Percentiles rank a stretch among this genome's conserved stretches.
These are phyloP conservation scores for Botia kubotai DNA, from an alignment of 2,797 vertebrate genomes.

Conservation along the genomic window DNA sequence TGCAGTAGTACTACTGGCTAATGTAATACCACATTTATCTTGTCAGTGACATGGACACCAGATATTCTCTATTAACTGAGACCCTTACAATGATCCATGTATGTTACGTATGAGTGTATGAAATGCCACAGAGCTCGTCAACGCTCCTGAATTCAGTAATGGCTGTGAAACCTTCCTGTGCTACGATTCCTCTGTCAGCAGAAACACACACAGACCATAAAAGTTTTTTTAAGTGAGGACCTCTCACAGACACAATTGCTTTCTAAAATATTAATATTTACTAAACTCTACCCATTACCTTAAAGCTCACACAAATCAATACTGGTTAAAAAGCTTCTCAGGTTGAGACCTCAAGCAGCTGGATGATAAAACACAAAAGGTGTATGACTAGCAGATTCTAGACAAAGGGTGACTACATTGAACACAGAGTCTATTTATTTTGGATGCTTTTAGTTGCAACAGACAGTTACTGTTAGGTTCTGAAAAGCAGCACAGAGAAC, in stretches of 20 bases:
- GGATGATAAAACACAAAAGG: too few relatives aligned
- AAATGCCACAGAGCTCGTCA: conserved; percentile 64
- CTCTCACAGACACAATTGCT: not conserved
- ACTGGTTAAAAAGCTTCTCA: too few relatives aligned
- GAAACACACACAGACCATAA: conserved; percentile 35
- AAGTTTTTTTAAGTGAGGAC: not conserved
- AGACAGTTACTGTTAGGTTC: too few relatives aligned
- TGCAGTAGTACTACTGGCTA: conserved; percentile 60
- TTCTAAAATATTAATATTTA: not conserved
- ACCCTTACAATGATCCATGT: conserved; percentile 65
- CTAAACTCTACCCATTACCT: not conserved
- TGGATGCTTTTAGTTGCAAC: too few relatives aligned
- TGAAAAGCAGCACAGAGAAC: too few relatives aligned
- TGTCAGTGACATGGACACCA: conserved; percentile 55
- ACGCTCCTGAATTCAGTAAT: conserved; percentile 61
- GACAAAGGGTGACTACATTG: too few relatives aligned
- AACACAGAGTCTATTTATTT: too few relatives aligned
- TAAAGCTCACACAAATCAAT: too few relatives aligned
- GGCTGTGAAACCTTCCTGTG: conserved; percentile 49
- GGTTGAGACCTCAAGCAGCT: too few relatives aligned
- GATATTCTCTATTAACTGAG: conserved; percentile 62
- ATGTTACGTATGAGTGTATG: conserved; percentile 54
- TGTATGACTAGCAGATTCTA: too few relatives aligned
- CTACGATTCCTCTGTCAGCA: conserved; percentile 55
- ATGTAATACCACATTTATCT: conserved; percentile 63